A percentile compares a stretch with the other conserved stretches of the same genome.
Conservation (phyloP, 2,113 vertebrate genomes). For the Pteronura brasiliensis region DNA sequence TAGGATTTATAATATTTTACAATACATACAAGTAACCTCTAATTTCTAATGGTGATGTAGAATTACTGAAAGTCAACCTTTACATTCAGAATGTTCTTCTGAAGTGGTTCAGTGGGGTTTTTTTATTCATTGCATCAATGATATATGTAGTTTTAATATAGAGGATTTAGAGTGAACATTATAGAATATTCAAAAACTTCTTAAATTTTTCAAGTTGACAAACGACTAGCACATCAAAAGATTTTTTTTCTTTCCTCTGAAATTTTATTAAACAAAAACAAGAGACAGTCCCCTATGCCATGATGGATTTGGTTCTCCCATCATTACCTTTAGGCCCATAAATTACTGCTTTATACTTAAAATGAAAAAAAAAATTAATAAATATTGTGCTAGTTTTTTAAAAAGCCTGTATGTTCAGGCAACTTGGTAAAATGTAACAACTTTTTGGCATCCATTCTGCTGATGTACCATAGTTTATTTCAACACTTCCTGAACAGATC, state of each 20-base stretch:
- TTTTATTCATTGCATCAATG: background rate
- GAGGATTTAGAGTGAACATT: background rate
- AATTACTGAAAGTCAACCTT: background rate
- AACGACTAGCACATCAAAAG: background rate
- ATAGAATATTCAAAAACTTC: background rate
- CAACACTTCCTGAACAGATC: background rate
- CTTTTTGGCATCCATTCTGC: background rate
- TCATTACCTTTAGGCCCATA: background rate
- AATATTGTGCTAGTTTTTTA: background rate
- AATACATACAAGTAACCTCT: background rate
- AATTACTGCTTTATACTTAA: background rate
- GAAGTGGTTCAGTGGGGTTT: background rate
- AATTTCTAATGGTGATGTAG: background rate
- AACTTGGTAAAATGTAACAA: background rate
- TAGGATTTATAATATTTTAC: background rate
- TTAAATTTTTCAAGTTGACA: background rate
- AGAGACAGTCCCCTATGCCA: background rate
- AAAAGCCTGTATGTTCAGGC: background rate
- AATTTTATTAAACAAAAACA: background rate
- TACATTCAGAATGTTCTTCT: background rate
- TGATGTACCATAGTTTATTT: background rate
- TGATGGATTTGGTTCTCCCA: background rate
- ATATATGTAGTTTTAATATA: background rate
- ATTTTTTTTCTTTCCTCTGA: background rate
- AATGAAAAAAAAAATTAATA: background rate